Conservation (phyloP, 1,140 invertebrate species). For the Rhizoglyphus robini region DNA sequence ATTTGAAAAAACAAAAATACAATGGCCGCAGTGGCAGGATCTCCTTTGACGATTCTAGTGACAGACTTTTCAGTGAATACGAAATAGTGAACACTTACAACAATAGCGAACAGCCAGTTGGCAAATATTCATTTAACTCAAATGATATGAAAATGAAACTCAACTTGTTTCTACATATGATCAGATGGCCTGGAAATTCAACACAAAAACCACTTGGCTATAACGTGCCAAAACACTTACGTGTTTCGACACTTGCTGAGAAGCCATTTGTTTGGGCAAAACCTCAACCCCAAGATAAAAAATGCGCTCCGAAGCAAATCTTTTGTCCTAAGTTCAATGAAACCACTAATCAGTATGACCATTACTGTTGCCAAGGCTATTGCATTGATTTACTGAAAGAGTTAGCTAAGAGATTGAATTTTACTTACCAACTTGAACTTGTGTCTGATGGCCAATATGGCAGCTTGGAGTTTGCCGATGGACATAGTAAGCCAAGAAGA, state of each 20-base stretch:
- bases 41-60: constrained; percentile 32
- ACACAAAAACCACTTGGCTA: constrained; percentile 76
- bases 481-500: background rate
- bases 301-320: constrained; percentile 50
- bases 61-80: constrained; percentile 81
- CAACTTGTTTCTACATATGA: constrained; percentile 37
- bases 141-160: constrained; percentile 30
- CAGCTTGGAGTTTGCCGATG: constrained; percentile 34
- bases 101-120: constrained; percentile 43
- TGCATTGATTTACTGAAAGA: constrained; percentile 85
- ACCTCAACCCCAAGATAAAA: constrained; percentile 41
- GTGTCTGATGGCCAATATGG: constrained; percentile 89
- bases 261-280: constrained; percentile 82
- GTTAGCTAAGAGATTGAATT: constrained; percentile 72
- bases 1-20: constrained; percentile 43
- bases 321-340: constrained; percentile 69
- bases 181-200: constrained; percentile 79
- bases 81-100: constrained; percentile 71
- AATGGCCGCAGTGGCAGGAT: constrained; percentile 63
- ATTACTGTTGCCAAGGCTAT: constrained; percentile 82
- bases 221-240: constrained; percentile 84
- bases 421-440: constrained; percentile 76
- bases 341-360: constrained; percentile 29
- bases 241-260: constrained; percentile 79
- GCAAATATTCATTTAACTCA: constrained; percentile 64